Evolutionary conservation across 2,888 invertebrate species (phyloP).

Genomic region (Xylota segnis): DNA sequence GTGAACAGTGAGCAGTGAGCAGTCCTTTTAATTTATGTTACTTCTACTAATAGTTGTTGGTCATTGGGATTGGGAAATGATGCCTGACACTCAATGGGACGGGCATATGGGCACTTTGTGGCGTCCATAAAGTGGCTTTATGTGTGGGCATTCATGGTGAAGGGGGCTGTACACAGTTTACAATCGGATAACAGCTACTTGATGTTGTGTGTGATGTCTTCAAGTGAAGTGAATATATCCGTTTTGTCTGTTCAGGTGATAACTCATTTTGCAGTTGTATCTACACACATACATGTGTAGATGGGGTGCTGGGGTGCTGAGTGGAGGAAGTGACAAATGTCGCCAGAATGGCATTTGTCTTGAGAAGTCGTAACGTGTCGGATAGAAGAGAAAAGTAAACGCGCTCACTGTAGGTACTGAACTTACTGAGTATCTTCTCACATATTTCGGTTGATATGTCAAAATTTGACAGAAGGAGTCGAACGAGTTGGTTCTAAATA

Average conservation of each 20-base stretch:
- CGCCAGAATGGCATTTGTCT: no score
- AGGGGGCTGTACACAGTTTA: conserved; percentile 50
- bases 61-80: conserved; percentile 48
- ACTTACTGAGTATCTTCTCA: no score
- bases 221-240: conserved; percentile 67
- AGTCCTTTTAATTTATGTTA: conserved; percentile 74
- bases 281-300: no score
- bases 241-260: conserved; percentile 70
- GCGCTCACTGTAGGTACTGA: no score
- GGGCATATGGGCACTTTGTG: conserved; percentile 71
- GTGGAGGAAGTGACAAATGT: no score
- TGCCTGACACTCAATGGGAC: conserved; percentile 65
- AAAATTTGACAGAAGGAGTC: no score
- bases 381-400: no score
- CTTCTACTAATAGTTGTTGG: conserved; percentile 68
- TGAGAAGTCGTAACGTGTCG: no score
- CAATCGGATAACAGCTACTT: conserved; percentile 72
- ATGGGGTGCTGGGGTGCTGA: no score
- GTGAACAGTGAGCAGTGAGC: conserved; percentile 56
- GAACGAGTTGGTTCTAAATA: no score
- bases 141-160: conserved; percentile 41
- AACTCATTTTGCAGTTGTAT: conserved; percentile 63
- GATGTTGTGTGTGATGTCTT: conserved; percentile 66
- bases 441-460: no score
- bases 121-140: conserved; percentile 71